Conservation (phyloP, 2,888 invertebrate genomes). For the Synanthedon andrenaeformis region DNA sequence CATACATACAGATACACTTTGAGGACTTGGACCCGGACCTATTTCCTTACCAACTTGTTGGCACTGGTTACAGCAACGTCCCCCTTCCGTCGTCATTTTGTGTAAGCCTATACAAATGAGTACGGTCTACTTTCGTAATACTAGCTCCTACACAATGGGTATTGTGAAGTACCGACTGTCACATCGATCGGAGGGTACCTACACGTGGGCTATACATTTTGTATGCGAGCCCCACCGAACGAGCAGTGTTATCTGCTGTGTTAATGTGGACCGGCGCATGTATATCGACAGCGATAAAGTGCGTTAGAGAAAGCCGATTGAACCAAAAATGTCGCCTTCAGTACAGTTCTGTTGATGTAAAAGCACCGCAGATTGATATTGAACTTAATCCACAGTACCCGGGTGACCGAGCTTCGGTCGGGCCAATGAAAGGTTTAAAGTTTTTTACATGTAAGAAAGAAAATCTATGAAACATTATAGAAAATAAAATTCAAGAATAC, state of each 20-base stretch:
- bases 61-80: not conserved
- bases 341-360: not conserved
- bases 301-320: not conserved
- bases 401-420: too few species aligned
- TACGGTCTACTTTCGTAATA: not conserved
- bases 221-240: constrained; percentile 25
- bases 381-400: too few species aligned
- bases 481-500: too few species aligned
- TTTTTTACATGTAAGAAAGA: too few species aligned
- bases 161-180: not conserved
- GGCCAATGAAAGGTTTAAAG: too few species aligned
- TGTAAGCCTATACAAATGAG: not conserved
- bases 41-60: not conserved
- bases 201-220: constrained; percentile 21
- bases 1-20: not conserved
- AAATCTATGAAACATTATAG: too few species aligned
- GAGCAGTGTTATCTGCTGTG: constrained; percentile 46
- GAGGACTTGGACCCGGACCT: not conserved
- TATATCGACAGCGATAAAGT: not conserved
- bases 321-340: not conserved
- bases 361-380: not conserved
- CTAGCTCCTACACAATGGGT: not conserved
- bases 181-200: not conserved
- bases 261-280: constrained; percentile 28
- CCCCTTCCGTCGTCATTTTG: not conserved